phyloP scores from a whole-genome alignment of 2,113 vertebrate species.

The Festucalex cinctus region DNA sequence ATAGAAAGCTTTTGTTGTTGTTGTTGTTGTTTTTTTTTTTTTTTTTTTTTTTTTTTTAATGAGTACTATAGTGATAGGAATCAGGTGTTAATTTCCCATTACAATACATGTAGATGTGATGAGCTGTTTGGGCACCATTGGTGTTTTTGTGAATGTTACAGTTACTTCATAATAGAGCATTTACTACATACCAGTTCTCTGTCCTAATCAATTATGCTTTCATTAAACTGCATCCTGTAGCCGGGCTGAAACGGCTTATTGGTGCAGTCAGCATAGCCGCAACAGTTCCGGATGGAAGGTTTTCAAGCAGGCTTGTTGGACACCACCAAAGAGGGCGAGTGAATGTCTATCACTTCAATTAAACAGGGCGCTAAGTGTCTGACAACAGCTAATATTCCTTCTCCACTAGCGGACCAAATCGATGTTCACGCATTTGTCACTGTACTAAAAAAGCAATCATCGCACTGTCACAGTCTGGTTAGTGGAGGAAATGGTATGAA shows the following conservation, averaged over 20 bases:
- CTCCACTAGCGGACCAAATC: constrained; percentile 67
- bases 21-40: too few species aligned
- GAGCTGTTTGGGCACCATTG: too few species aligned
- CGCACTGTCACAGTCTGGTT: constrained; percentile 58
- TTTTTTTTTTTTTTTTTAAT: too few species aligned
- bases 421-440: constrained; percentile 74
- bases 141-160: constrained; percentile 2
- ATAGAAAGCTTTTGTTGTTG: too few species aligned
- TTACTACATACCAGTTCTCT: constrained; percentile 48
- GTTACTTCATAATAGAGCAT: constrained; percentile 25
- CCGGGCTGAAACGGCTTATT: constrained; percentile 47
- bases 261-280: constrained; percentile 44
- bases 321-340: constrained; percentile 59
- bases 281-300: constrained; percentile 73
- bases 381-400: constrained; percentile 78
- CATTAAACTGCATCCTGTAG: constrained; percentile 52
- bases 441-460: constrained; percentile 74
- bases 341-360: constrained; percentile 77
- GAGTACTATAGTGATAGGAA: too few species aligned
- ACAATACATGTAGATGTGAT: too few species aligned
- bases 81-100: too few species aligned
- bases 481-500: constrained; percentile 42
- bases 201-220: constrained; percentile 63
- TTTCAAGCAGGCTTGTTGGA: constrained; percentile 70
- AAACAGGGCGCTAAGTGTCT: constrained; percentile 73